Conservation (phyloP, 2,113 vertebrate genomes). For the human (Homo sapiens) region DNA sequence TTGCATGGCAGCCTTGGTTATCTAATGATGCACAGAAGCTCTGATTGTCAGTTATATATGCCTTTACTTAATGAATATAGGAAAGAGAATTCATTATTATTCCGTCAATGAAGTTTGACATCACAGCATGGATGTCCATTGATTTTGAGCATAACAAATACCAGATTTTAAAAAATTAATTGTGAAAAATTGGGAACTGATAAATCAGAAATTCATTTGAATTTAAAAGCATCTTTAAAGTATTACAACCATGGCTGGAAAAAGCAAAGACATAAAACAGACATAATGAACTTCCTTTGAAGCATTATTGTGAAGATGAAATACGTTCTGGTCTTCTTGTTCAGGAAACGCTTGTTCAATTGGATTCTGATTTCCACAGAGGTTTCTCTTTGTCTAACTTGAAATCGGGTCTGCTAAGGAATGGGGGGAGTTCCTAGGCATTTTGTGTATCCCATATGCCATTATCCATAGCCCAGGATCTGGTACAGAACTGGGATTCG, state of each 20-base stretch:
- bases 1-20: neutral
- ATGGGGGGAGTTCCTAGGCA: neutral
- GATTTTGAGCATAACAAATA: constrained; percentile 17
- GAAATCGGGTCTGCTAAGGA: neutral
- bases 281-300: neutral
- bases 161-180: neutral
- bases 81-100: neutral
- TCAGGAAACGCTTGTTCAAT: neutral
- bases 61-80: neutral
- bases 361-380: neutral
- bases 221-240: neutral
- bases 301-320: neutral
- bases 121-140: neutral
- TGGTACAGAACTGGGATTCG: neutral
- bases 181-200: neutral
- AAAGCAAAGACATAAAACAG: neutral
- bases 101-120: neutral
- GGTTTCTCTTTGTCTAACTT: neutral
- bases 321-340: neutral
- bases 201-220: neutral
- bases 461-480: too few species aligned
- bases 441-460: neutral
- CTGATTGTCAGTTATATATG: neutral
- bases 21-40: constrained; percentile 22
- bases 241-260: neutral